These are phyloP conservation scores for Hylomyscus alleni DNA, from an alignment of 2,797 vertebrate genomes.

Conservation along the genomic window DNA sequence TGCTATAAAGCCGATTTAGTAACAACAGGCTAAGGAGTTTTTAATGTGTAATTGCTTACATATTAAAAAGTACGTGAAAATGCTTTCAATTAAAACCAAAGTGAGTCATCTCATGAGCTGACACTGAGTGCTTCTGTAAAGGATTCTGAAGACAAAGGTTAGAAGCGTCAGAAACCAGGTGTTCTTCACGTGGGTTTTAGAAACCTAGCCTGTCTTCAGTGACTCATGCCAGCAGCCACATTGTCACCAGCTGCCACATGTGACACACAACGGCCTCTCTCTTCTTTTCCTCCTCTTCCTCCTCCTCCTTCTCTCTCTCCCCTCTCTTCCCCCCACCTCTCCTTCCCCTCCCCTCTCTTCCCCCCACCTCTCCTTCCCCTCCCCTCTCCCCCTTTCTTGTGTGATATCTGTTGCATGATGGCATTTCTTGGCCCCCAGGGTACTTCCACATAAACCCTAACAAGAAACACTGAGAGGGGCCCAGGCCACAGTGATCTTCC, in stretches of 20 bases:
- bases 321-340: no score
- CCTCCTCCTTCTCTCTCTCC: background rate
- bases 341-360: background rate
- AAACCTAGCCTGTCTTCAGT: background rate
- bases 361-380: background rate
- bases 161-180: background rate
- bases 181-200: background rate
- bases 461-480: constrained; percentile 9
- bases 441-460: background rate
- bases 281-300: background rate
- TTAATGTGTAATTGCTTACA: constrained; percentile 74
- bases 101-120: constrained; percentile 72
- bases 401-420: background rate
- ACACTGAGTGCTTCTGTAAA: constrained; percentile 64
- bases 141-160: background rate
- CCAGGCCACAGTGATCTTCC: background rate
- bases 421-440: background rate
- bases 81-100: constrained; percentile 65
- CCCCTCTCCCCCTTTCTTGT: background rate
- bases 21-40: constrained; percentile 70
- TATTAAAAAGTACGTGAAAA: constrained; percentile 81
- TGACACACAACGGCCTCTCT: background rate
- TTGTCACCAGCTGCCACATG: background rate
- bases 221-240: background rate
- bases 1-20: constrained; percentile 77